A percentile compares a stretch with the other conserved stretches of the same genome.
phyloP scores from a whole-genome alignment of 2,888 invertebrate genomes.

The Platycheirus rosarum region DNA sequence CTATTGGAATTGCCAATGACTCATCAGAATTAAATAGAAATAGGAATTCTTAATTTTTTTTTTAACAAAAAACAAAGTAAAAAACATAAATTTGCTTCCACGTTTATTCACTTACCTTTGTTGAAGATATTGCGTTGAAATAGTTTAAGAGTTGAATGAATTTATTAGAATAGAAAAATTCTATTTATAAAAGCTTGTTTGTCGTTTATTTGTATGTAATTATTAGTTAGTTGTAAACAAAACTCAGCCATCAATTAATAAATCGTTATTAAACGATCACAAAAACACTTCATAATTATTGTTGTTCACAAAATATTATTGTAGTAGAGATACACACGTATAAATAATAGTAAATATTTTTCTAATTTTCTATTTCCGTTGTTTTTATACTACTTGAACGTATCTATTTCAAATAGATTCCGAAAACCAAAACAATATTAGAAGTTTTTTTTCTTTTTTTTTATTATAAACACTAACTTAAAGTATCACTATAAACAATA shows the following conservation, averaged over 20 bases:
- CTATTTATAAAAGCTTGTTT: background rate
- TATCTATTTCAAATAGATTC: conserved; percentile 21
- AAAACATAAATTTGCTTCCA: no score
- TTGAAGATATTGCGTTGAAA: background rate
- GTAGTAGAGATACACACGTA: no score
- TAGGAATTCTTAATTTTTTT: no score
- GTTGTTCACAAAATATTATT: conserved; percentile 3
- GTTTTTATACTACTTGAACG: conserved; percentile 20
- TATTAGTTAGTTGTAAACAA: no score
- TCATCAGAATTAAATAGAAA: no score
- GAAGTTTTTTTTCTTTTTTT: conserved; percentile 9
- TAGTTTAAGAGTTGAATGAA: conserved; percentile 6
- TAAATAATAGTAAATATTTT: conserved; percentile 29
- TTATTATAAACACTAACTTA: conserved; percentile 42
- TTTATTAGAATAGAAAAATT: conserved; percentile 5
- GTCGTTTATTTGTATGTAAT: background rate
- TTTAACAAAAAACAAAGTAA: no score
- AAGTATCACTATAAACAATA: conserved; percentile 74
- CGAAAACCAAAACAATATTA: conserved; percentile 43
- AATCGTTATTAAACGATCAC: conserved; percentile 28
- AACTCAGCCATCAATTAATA: conserved; percentile 4
- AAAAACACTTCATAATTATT: conserved; percentile 2
- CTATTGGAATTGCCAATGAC: conserved; percentile 1
- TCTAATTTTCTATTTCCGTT: conserved; percentile 30
- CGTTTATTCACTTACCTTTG: background rate